Evolutionary conservation across 2,113 vertebrate species (phyloP), one percentile per base, ranked within the genome.

Genomic region (Zeus faber): DNA sequence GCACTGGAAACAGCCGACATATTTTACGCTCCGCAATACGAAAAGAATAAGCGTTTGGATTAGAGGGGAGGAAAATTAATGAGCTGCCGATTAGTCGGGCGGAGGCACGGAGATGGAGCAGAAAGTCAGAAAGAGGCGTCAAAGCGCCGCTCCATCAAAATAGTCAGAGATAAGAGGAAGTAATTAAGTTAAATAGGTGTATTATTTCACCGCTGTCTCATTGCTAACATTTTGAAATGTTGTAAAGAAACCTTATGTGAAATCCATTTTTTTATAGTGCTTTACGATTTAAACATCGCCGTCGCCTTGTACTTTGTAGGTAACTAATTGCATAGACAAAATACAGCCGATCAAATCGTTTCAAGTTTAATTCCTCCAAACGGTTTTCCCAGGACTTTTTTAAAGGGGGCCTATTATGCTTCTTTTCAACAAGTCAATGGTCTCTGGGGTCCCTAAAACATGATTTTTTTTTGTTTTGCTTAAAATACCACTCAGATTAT

Each of bases 311-410:
- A n/a, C 3, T 37, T 1, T 37, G n/a, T 37, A 11, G 1, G 1
- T 14, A 14, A 14, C n/a, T n/a, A n/a, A n/a, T n/a, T n/a, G n/a
- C 1, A 14, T 37, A 37, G n/a, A 37, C 4, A 29, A 37, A 37
- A 0, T 4, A 37, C 33, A 37, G 33, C 33, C n/a, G 33, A 37
- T n/a, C 5, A n/a, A 37, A 37, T 14, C 33, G 33, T n/a, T 2
- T 37, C 13, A 37, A 37, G 33, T 37, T 37, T 37, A 14, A 37
- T 37, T 37, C 33, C 33, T 37, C 33, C 33, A n/a, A 37, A 37
- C 11, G 11, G 11, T 11, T 37, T 37, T 37, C 33, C n/a, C 33
- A 37, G n/a, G n/a, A n/a, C n/a, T n/a, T n/a, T n/a, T n/a, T n/a
- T n/a, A n/a, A n/a, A n/a, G n/a, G n/a, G n/a, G n/a, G n/a, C n/a